Evolutionary conservation across 2,888 invertebrate species (phyloP).

Genomic region (Monoplex corrugatus): DNA sequence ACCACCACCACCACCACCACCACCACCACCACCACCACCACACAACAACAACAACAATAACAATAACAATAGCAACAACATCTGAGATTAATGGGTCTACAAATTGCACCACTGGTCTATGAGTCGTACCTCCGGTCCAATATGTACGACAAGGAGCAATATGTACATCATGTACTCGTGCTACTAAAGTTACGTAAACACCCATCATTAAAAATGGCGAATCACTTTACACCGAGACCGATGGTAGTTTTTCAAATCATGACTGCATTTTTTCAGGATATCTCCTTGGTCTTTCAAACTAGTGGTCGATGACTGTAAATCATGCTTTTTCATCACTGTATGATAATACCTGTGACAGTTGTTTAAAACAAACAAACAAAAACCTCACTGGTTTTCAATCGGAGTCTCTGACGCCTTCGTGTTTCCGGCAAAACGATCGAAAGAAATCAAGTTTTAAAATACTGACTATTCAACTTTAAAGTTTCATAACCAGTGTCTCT

Average conservation of each 20-base stretch:
- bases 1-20: no score
- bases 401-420: background rate
- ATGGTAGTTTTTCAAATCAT: background rate
- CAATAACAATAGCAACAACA: background rate
- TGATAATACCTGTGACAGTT: background rate
- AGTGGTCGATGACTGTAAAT: background rate
- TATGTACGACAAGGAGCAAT: background rate
- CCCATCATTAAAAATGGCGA: background rate
- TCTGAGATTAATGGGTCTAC: background rate
- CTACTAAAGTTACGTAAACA: background rate
- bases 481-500: no score
- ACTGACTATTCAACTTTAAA: no score
- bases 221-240: background rate
- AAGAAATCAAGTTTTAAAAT: background rate
- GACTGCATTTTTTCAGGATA: background rate
- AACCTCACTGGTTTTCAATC: background rate
- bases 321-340: background rate
- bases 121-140: background rate
- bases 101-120: background rate
- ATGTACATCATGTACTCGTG: background rate
- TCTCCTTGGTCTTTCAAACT: background rate
- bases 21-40: no score
- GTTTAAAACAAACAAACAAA: background rate
- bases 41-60: background rate
- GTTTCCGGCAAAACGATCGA: background rate